phyloP scores from a whole-genome alignment of 2,113 vertebrate genomes.

The Poeciliopsis occidentalis region DNA sequence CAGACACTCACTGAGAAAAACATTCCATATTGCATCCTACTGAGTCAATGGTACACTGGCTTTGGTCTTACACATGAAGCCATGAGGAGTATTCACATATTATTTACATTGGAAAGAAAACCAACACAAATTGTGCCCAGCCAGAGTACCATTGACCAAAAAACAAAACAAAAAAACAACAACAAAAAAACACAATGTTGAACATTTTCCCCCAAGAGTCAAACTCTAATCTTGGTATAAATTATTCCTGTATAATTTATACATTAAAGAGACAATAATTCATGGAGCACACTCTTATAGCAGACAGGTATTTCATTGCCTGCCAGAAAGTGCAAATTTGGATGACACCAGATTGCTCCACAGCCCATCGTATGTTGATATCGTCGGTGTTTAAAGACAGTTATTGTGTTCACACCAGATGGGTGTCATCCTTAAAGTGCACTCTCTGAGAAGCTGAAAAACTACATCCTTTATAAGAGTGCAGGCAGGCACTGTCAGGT shows the following conservation, averaged over 20 bases:
- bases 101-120: constrained; percentile 4
- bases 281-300: constrained; percentile 62
- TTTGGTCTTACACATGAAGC: background rate
- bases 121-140: constrained; percentile 37
- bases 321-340: constrained; percentile 59
- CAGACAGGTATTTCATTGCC: constrained; percentile 32
- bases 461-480: constrained; percentile 57
- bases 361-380: constrained; percentile 26
- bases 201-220: constrained; percentile 54
- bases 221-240: constrained; percentile 65
- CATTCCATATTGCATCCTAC: constrained; percentile 59
- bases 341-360: constrained; percentile 27
- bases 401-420: constrained; percentile 1
- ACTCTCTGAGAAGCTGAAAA: constrained; percentile 58
- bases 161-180: constrained; percentile 39
- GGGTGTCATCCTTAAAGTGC: constrained; percentile 40
- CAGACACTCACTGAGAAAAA: constrained; percentile 62
- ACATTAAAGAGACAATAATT: constrained; percentile 64
- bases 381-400: constrained; percentile 36
- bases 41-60: constrained; percentile 55
- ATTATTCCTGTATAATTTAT: constrained; percentile 77
- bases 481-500: constrained; percentile 63
- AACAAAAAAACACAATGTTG: constrained; percentile 54
- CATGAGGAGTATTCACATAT: background rate
- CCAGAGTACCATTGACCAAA: constrained; percentile 50